A percentile compares a stretch with the other conserved stretches of the same genome.
Conservation (phyloP, 2,113 vertebrate species). For the Rhinoderma darwinii region DNA sequence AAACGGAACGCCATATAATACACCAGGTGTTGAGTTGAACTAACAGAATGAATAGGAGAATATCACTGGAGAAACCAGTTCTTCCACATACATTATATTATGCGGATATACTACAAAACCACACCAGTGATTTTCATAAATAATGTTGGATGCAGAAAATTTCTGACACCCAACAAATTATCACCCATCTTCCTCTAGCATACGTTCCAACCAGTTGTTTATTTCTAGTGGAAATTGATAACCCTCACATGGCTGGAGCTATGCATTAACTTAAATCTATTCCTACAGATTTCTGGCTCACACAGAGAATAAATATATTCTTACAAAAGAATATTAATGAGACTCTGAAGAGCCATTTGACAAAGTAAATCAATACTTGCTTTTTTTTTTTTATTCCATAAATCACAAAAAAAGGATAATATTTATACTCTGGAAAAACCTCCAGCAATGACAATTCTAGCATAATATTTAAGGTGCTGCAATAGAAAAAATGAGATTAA, state of each 20-base stretch:
- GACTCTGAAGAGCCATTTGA: slow-evolving; percentile 64
- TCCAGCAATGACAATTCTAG: slow-evolving; percentile 57
- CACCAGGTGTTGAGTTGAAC: background rate
- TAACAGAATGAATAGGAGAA: background rate
- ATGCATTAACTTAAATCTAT: slow-evolving; percentile 69
- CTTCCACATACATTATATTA: background rate
- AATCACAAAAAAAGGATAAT: slow-evolving; percentile 61
- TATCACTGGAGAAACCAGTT: background rate
- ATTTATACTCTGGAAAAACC: slow-evolving; percentile 58
- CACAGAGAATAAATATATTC: slow-evolving; percentile 64
- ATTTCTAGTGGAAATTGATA: slow-evolving; percentile 28
- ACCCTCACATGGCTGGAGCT: slow-evolving; percentile 53
- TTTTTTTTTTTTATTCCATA: slow-evolving; percentile 61
- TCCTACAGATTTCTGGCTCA: slow-evolving; percentile 63
- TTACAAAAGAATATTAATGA: slow-evolving; percentile 69
- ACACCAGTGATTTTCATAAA: background rate
- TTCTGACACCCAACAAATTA: background rate
- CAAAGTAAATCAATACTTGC: slow-evolving; percentile 61
- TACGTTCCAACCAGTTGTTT: slow-evolving; percentile 5
- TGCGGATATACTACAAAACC: background rate
- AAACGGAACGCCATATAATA: too few species aligned
- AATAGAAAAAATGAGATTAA: slow-evolving; percentile 65
- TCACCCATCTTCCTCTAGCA: background rate
- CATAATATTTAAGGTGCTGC: slow-evolving; percentile 48
- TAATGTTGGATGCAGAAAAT: background rate